phyloP scores from a whole-genome alignment of 2,888 invertebrate species.

The Rhyacophila evoluta region DNA sequence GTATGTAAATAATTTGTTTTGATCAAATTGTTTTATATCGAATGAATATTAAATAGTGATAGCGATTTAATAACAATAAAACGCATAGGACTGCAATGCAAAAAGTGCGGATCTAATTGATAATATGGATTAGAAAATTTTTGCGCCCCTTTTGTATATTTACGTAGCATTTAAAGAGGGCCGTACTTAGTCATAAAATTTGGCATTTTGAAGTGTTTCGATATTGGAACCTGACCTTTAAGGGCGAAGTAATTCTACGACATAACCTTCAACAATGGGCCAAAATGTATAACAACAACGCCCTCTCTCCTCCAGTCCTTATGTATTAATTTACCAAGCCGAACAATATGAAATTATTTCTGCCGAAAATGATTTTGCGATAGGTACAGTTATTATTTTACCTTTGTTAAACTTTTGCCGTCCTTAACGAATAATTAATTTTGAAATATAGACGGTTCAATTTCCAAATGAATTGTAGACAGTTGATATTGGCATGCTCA shows the following conservation, averaged over 20 bases:
- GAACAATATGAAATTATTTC: conserved; percentile 22
- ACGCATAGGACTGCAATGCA: too few relatives aligned
- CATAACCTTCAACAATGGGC: conserved; percentile 14
- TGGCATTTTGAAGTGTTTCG: conserved; percentile 26
- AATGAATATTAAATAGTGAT: too few relatives aligned
- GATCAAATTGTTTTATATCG: too few relatives aligned
- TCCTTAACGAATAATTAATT: conserved; percentile 9
- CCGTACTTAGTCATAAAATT: conserved; percentile 9
- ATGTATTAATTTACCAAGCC: background rate
- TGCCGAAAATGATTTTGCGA: conserved; percentile 18
- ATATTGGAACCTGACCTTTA: conserved; percentile 20
- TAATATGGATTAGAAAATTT: background rate
- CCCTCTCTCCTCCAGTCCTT: background rate
- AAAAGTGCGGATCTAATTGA: background rate
- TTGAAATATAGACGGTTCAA: conserved; percentile 22
- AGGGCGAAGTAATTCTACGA: conserved; percentile 16
- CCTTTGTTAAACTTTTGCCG: conserved; percentile 19
- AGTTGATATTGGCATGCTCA: conserved; percentile 6
- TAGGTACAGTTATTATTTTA: conserved; percentile 22
- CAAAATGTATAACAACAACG: background rate
- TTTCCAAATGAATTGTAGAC: conserved; percentile 18
- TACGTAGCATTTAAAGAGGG: conserved; percentile 6
- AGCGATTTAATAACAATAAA: too few relatives aligned
- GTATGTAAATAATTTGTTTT: too few relatives aligned
- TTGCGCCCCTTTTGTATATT: background rate